A percentile compares a stretch with the other conserved stretches of the same genome.
phyloP scores from a whole-genome alignment of 2,888 invertebrate species.

The Thymelicus lineola region DNA sequence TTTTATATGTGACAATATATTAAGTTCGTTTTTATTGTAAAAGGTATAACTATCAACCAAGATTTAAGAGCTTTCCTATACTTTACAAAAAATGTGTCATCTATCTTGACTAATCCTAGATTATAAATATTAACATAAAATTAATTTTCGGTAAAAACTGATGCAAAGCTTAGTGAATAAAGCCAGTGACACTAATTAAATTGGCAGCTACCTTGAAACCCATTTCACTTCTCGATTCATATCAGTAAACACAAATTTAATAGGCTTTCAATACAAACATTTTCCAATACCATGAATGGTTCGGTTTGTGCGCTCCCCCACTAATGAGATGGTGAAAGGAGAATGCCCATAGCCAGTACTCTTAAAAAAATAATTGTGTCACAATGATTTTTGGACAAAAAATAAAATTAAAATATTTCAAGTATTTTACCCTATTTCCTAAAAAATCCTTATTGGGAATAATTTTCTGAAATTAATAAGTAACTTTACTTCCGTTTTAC shows the following conservation, averaged over 20 bases:
- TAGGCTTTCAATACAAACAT: conserved; percentile 36
- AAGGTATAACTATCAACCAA: too few species aligned
- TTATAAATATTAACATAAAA: background rate
- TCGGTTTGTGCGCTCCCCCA: conserved; percentile 29
- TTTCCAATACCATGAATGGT: conserved; percentile 29
- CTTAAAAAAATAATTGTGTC: too few species aligned
- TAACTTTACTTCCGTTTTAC: too few species aligned
- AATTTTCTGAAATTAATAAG: too few species aligned
- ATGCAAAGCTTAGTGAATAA: conserved; percentile 13
- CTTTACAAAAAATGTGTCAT: background rate
- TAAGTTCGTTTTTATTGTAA: too few species aligned
- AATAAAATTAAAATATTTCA: too few species aligned
- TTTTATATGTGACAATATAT: too few species aligned
- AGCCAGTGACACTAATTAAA: conserved; percentile 18
- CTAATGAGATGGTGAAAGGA: conserved; percentile 49
- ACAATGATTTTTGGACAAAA: too few species aligned
- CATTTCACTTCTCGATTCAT: conserved; percentile 31
- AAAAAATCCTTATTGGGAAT: too few species aligned
- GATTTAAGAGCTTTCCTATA: too few species aligned
- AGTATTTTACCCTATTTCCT: too few species aligned
- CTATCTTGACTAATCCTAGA: background rate
- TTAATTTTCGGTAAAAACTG: background rate
- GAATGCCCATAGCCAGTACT: too few species aligned
- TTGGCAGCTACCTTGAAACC: conserved; percentile 25
- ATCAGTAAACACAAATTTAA: conserved; percentile 32